These are phyloP conservation scores for Myotis vivesi DNA, from an alignment of 2,797 vertebrate genomes.

Conservation along the genomic window DNA sequence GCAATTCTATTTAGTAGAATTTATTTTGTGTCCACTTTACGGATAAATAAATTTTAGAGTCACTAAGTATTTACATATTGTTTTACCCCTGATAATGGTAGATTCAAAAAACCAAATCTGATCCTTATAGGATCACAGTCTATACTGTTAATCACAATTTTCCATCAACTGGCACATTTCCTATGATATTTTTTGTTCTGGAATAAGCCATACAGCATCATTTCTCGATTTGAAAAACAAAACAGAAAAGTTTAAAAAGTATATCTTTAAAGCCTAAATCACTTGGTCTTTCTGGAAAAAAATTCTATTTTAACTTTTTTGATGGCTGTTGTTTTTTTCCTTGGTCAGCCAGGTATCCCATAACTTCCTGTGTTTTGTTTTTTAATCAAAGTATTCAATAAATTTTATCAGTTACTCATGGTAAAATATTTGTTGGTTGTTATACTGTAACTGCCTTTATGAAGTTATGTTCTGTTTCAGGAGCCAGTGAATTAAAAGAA, in stretches of 20 bases:
- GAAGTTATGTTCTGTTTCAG: background rate
- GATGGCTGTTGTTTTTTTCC: background rate
- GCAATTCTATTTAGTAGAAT: background rate
- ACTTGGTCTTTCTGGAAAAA: background rate
- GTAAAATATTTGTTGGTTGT: background rate
- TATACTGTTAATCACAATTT: background rate
- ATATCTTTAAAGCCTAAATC: background rate
- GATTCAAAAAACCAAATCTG: background rate
- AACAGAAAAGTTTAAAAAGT: background rate
- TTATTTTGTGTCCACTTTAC: slow-evolving; percentile 14
- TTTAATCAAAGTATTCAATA: background rate
- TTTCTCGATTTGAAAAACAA: background rate
- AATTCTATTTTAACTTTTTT: background rate
- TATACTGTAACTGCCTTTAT: background rate
- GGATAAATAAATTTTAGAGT: slow-evolving; percentile 21
- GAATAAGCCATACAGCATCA: background rate
- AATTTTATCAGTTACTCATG: background rate
- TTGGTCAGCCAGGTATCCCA: background rate
- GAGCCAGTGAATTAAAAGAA: background rate
- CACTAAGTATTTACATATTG: background rate
- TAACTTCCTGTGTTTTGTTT: background rate
- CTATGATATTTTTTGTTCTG: background rate
- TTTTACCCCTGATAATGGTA: background rate
- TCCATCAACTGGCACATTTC: background rate
- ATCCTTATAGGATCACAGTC: background rate